phyloP scores from a whole-genome alignment of 2,113 vertebrate genomes.

The Girardinichthys multiradiatus region DNA sequence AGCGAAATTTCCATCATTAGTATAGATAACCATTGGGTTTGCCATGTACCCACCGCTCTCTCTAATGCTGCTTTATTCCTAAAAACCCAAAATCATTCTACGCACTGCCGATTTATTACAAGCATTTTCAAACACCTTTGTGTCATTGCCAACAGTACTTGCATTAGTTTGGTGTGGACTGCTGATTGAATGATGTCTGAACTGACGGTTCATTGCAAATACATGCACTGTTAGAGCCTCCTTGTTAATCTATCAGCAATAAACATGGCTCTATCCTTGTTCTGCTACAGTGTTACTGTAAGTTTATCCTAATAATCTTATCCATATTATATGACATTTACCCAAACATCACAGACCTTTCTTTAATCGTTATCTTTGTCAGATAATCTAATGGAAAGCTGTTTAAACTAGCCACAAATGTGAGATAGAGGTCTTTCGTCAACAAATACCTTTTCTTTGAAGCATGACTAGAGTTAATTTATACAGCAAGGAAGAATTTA shows the following conservation, averaged over 20 bases:
- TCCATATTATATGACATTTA: too few relatives aligned
- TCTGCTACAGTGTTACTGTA: too few relatives aligned
- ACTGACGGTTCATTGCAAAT: too few relatives aligned
- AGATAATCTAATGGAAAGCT: neutral
- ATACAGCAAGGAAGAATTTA: neutral
- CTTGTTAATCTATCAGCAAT: too few relatives aligned
- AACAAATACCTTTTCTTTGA: neutral
- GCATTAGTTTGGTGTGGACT: neutral
- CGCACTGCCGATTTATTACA: too few relatives aligned
- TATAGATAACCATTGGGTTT: neutral
- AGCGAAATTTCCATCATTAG: neutral
- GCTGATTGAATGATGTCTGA: too few relatives aligned
- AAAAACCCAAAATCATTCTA: neutral
- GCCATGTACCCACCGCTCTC: neutral
- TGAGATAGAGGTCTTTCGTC: neutral
- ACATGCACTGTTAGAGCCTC: too few relatives aligned
- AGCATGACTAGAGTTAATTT: neutral
- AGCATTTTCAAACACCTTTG: neutral
- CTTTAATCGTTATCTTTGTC: neutral
- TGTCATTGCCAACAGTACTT: neutral
- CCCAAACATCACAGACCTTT: neutral
- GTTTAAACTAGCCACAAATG: neutral
- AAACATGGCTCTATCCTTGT: too few relatives aligned
- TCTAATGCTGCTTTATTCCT: neutral
- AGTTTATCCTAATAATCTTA: too few relatives aligned